Percentiles rank a stretch among this genome's conserved stretches.
Evolutionary conservation across 2,888 invertebrate genomes (phyloP).

Genomic region (Eristalis arbustorum): DNA sequence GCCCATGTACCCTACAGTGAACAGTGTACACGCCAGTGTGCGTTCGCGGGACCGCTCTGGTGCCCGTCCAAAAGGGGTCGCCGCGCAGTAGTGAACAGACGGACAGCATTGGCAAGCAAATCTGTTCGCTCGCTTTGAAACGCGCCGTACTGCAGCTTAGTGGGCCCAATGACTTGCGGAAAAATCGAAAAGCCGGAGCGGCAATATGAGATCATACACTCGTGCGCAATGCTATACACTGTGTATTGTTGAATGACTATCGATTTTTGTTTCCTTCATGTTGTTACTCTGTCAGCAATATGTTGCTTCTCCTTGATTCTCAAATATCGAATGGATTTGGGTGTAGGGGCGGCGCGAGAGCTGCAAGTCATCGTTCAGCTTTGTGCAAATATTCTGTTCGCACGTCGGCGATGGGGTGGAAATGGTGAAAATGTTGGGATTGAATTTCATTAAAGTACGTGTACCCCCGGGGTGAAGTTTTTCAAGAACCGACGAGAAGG

Average conservation of each 20-base stretch:
- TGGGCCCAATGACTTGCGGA: constrained; percentile 61
- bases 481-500: not conserved
- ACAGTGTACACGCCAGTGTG: not conserved
- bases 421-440: not conserved
- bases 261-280: constrained; percentile 30
- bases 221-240: constrained; percentile 33
- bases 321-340: constrained; percentile 45
- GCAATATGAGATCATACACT: constrained; percentile 65
- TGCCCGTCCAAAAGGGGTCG: constrained; percentile 41
- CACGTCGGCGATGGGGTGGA: constrained; percentile 11
- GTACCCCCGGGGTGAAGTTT: not conserved
- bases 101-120: constrained; percentile 29
- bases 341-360: constrained; percentile 19
- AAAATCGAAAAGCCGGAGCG: constrained; percentile 42
- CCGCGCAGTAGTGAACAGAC: constrained; percentile 2
- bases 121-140: constrained; percentile 31
- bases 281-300: constrained; percentile 61
- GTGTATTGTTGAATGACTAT: constrained; percentile 46
- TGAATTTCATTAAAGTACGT: constrained; percentile 6
- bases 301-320: constrained; percentile 66
- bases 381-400: constrained; percentile 9
- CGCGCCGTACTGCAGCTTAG: constrained; percentile 29
- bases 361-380: constrained; percentile 58
- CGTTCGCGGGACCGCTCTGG: not conserved
- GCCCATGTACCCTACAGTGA: not conserved